Percentiles rank a stretch among this genome's conserved stretches.
Evolutionary conservation across 1,140 invertebrate species (phyloP).

Genomic region (Ylistrum balloti): DNA sequence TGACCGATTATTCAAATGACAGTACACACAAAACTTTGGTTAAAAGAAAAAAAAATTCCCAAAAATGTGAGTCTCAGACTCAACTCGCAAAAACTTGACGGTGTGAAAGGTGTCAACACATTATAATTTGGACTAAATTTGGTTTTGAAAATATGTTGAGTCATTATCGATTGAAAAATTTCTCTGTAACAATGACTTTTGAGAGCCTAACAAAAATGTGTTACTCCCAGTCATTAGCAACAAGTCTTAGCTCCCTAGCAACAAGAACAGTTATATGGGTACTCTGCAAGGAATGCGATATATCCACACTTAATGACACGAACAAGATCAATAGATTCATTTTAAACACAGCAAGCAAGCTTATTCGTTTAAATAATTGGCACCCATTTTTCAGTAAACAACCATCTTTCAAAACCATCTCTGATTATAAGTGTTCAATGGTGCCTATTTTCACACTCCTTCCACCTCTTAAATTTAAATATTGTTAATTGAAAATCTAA

Average conservation of each 20-base stretch:
- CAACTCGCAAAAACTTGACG: neutral
- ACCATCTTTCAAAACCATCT: neutral
- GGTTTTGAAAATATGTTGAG: neutral
- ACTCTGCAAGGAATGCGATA: neutral
- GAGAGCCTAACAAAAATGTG: conserved; percentile 4
- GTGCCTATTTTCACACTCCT: neutral
- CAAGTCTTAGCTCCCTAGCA: conserved; percentile 6
- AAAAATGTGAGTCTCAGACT: neutral
- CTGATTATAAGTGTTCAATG: neutral
- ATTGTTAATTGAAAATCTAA: neutral
- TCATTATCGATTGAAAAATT: conserved; percentile 21
- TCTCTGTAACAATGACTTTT: neutral
- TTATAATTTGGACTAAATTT: neutral
- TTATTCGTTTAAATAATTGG: conserved; percentile 27
- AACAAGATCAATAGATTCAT: neutral
- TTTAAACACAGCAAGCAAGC: conserved; percentile 5
- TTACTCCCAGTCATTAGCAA: neutral
- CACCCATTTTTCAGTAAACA: neutral
- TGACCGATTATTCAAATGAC: too few relatives aligned
- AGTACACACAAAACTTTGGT: too few relatives aligned
- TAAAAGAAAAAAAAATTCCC: too few relatives aligned
- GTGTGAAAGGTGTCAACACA: neutral
- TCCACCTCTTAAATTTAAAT: neutral
- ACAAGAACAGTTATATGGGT: conserved; percentile 27
- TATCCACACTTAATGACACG: neutral